These are phyloP conservation scores for Myopa testacea DNA, from an alignment of 2,888 invertebrate genomes.

Conservation along the genomic window DNA sequence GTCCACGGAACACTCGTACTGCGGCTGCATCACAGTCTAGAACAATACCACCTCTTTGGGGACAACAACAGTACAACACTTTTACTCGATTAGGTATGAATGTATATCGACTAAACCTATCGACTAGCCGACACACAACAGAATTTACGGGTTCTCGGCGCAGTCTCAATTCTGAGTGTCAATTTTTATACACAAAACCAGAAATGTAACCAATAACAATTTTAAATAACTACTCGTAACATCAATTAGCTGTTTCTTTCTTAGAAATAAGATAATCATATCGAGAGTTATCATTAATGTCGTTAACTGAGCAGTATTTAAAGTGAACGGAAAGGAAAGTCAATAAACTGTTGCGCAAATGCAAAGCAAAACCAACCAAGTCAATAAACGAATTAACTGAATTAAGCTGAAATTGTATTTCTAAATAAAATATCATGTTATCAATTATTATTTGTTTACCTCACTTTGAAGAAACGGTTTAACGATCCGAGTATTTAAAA, in stretches of 20 bases:
- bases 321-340: background rate
- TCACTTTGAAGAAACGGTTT: background rate
- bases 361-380: constrained; percentile 15
- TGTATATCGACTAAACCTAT: background rate
- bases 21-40: background rate
- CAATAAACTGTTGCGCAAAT: constrained; percentile 21
- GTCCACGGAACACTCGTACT: background rate
- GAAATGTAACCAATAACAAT: constrained; percentile 15
- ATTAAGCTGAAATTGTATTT: constrained; percentile 10
- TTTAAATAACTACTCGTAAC: constrained; percentile 15
- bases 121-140: too few relatives aligned
- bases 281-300: constrained; percentile 28
- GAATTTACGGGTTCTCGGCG: background rate
- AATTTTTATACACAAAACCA: constrained; percentile 31
- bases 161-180: constrained; percentile 28
- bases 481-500: background rate
- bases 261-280: constrained; percentile 30
- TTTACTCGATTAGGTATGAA: background rate
- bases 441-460: constrained; percentile 29
- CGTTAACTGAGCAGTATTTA: constrained; percentile 31
- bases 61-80: constrained; percentile 18
- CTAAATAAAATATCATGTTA: constrained; percentile 18
- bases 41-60: background rate
- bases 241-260: constrained; percentile 38
- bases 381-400: constrained; percentile 27